Percentiles rank a stretch among this genome's conserved stretches.
Evolutionary conservation across 2,888 invertebrate genomes (phyloP).

Genomic region (Steinernema carpocapsae): DNA sequence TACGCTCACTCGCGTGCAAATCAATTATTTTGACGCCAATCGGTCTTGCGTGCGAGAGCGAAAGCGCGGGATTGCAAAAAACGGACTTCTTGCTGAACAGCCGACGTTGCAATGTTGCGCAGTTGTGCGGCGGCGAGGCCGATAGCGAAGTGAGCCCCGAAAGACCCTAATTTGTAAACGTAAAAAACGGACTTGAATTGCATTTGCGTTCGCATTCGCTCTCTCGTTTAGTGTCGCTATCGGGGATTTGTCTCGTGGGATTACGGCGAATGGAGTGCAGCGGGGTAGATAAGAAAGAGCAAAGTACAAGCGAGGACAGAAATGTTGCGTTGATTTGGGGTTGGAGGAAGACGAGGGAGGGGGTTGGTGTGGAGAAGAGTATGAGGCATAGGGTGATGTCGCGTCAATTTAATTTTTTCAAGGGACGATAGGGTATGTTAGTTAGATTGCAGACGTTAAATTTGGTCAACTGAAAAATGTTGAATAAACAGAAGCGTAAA

Average conservation of each 20-base stretch:
- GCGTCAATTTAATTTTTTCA: too few species aligned
- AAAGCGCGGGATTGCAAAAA: slow-evolving; percentile 17
- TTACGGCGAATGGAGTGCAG: not conserved
- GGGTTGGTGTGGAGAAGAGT: too few species aligned
- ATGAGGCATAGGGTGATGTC: too few species aligned
- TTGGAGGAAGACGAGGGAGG: not conserved
- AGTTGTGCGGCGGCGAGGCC: not conserved
- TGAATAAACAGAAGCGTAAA: too few species aligned
- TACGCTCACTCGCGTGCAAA: slow-evolving; percentile 10
- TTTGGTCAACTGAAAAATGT: too few species aligned
- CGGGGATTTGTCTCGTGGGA: not conserved
- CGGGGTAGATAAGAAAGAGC: not conserved
- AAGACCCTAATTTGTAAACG: slow-evolving; percentile 8
- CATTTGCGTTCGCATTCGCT: not conserved
- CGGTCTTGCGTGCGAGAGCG: slow-evolving; percentile 9
- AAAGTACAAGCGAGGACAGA: slow-evolving; percentile 1
- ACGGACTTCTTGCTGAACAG: not conserved
- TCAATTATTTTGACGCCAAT: slow-evolving; percentile 32
- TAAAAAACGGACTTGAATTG: slow-evolving; percentile 3
- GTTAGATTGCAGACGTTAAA: too few species aligned
- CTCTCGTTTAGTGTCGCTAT: not conserved
- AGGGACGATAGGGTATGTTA: too few species aligned
- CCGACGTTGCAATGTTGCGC: slow-evolving; percentile 13
- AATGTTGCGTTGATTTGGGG: slow-evolving; percentile 22
- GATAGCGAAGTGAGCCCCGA: not conserved